Base-by-base conservation (phyloP, 1,140 invertebrate genomes). In the Dolichoris vasculosae region DNA sequence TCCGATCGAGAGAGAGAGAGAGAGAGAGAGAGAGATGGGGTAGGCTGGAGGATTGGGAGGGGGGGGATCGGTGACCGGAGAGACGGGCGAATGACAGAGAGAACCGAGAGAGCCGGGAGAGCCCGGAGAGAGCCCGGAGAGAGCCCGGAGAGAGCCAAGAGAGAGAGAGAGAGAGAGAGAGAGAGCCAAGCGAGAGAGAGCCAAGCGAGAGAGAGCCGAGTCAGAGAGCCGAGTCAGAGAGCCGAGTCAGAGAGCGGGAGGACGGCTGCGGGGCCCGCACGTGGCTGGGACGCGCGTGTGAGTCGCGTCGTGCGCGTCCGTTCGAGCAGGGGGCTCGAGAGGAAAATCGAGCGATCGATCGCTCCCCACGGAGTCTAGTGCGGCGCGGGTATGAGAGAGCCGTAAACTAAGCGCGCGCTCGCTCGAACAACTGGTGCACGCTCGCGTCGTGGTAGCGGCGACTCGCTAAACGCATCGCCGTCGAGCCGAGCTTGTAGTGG, bases 381-480 rank as follows among this genome's bases (percentile, higher is more conserved):
- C 38, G 59, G 23, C 69, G 81, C 67, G 51, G 30, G 55, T 30
- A 43, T 51, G 78, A 77, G 75, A 78, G 82, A 84, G 82, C 82
- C 82, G 82, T 84, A 78, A 78, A 84, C 73, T 80, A 67, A 59
- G 32, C 59, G 78, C 78, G 55, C 35, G 79, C 79, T 73, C 38
- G 38, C 79, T 40, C 84, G 84, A 82, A 82, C 79, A 86, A 82
- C 84, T 86, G 78, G 79, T 86, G 78, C 79, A 82, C 84, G 79
- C 51, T 83, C 59, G 17, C 79, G 63, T 43, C 75, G 75, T 84
- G 86, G 86, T 87, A 81, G 30, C 83, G 71, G 82, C 67, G 82
- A 71, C 81, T 82, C 81, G 81, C 69, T 48, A 82, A 82, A 82
- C 80, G 80, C 82, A 73, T 73, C 82, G 82, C 55, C 64, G 69